Percentiles rank a stretch among this genome's conserved stretches.
phyloP scores from a whole-genome alignment of 1,140 invertebrate genomes.

The Drosophila auraria region DNA sequence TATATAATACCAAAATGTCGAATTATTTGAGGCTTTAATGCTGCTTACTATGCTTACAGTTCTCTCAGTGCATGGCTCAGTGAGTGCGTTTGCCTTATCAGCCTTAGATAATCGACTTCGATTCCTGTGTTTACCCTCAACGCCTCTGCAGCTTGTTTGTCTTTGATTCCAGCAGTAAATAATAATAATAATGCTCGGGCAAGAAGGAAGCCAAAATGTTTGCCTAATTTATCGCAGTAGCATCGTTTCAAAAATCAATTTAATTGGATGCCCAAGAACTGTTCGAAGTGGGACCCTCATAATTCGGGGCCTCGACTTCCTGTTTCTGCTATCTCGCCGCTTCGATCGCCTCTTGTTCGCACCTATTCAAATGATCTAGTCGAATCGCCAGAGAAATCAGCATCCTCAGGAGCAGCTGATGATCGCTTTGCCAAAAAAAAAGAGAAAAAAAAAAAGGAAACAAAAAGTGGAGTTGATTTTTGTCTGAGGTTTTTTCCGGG shows the following conservation, averaged over 20 bases:
- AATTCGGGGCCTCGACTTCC: slow-evolving; percentile 65
- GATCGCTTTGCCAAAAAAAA: slow-evolving; percentile 16
- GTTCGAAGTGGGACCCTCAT: slow-evolving; percentile 58
- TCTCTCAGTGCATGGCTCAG: slow-evolving; percentile 12
- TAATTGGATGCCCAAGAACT: slow-evolving; percentile 72
- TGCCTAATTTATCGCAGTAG: slow-evolving; percentile 81
- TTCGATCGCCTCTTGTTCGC: slow-evolving; percentile 67
- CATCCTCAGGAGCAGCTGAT: slow-evolving; percentile 58
- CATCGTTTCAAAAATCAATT: slow-evolving; percentile 80
- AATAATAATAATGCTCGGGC: slow-evolving; percentile 33
- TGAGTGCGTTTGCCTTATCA: slow-evolving; percentile 63
- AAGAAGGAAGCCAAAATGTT: slow-evolving; percentile 59
- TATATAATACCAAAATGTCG: no score
- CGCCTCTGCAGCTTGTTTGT: slow-evolving; percentile 61
- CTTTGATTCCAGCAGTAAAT: slow-evolving; percentile 31
- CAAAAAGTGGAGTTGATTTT: slow-evolving; percentile 51
- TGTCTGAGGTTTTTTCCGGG: slow-evolving; percentile 29
- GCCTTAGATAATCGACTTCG: slow-evolving; percentile 69
- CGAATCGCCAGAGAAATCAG: slow-evolving; percentile 30
- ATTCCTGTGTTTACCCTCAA: slow-evolving; percentile 64
- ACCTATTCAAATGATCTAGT: slow-evolving; percentile 74
- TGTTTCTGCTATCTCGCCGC: slow-evolving; percentile 60
- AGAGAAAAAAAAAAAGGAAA: slow-evolving; percentile 23
- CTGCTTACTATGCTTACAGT: not conserved
- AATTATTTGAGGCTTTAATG: not conserved